These are phyloP conservation scores for Acomys russatus DNA, from an alignment of 2,797 vertebrate species.

Conservation along the genomic window DNA sequence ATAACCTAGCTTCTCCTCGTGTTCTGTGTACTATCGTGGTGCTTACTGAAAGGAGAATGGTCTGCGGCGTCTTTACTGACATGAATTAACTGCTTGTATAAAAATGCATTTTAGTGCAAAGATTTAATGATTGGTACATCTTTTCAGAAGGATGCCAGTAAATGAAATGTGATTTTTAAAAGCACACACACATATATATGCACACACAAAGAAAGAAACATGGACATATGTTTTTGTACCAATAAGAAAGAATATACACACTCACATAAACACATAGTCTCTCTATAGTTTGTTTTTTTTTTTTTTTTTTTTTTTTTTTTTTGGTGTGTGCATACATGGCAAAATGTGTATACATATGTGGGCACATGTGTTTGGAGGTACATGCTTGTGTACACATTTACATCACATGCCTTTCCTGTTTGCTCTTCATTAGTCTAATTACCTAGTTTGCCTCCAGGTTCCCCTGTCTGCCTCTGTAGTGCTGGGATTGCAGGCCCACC, in stretches of 20 bases:
- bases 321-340: neutral
- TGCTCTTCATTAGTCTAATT: neutral
- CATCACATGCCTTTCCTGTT: neutral
- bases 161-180: neutral
- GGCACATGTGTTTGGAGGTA: neutral
- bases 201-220: neutral
- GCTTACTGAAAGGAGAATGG: neutral
- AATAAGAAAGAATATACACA: neutral
- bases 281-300: neutral
- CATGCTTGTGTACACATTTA: neutral
- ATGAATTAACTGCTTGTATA: neutral
- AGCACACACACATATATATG: neutral
- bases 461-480: neutral
- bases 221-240: neutral
- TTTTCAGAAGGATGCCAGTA: neutral
- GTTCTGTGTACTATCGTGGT: neutral
- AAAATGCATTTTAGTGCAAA: neutral
- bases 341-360: neutral
- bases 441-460: too few relatives aligned
- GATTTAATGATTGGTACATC: neutral
- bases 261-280: neutral
- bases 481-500: neutral
- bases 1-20: neutral
- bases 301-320: neutral
- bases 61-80: neutral